These are phyloP conservation scores for Pherbina coryleti DNA, from an alignment of 2,888 invertebrate genomes.

Conservation along the genomic window DNA sequence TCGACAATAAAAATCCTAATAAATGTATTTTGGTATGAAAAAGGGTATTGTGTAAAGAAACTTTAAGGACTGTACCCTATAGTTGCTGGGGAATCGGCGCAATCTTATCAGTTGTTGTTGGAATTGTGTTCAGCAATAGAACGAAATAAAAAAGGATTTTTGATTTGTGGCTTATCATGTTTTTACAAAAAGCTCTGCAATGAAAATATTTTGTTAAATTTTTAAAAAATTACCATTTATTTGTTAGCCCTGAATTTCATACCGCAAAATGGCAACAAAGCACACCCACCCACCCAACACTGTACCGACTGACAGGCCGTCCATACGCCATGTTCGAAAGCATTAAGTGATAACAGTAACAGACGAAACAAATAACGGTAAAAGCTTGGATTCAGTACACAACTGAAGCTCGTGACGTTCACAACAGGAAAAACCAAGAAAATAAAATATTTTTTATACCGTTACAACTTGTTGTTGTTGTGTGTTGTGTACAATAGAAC, in stretches of 20 bases:
- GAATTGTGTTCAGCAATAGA: too few relatives aligned
- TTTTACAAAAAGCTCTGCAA: too few relatives aligned
- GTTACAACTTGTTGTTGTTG: conserved; percentile 13
- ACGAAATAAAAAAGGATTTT: too few relatives aligned
- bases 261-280: neutral
- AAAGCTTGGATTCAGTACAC: conserved; percentile 11
- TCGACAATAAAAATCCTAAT: too few relatives aligned
- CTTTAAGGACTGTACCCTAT: too few relatives aligned
- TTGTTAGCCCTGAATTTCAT: neutral
- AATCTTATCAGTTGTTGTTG: too few relatives aligned
- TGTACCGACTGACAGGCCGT: neutral
- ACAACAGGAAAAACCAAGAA: neutral
- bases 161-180: too few relatives aligned
- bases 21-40: too few relatives aligned
- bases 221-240: neutral
- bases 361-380: neutral
- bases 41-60: too few relatives aligned
- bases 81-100: too few relatives aligned
- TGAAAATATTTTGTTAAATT: too few relatives aligned
- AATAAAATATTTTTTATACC: conserved; percentile 4
- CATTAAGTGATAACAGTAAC: neutral
- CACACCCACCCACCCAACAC: neutral
- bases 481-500: conserved; percentile 9
- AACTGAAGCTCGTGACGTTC: conserved; percentile 19
- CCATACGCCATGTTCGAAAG: conserved; percentile 19